Base-by-base conservation (phyloP, 2,888 invertebrate species). In the Elegia similella region DNA sequence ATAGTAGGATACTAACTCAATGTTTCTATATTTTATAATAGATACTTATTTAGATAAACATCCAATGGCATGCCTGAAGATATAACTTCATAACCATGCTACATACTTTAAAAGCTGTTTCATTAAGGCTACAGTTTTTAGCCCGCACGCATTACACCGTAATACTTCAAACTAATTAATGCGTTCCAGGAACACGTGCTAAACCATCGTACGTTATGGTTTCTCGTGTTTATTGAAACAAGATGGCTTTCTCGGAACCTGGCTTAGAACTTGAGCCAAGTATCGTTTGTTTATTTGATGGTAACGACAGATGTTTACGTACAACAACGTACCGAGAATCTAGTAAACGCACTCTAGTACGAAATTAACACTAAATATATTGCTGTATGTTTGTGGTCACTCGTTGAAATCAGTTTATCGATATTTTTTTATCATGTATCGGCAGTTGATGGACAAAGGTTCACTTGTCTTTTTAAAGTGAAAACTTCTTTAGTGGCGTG, bases 161-260 rank as follows among this genome's bases (percentile, higher is more conserved):
- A 46, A 50, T 46, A 23, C 32, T 13, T 7, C 32, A 50, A 50
- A 34, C 50, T 38, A 38, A 50, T 38, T 34, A 38, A 50, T 50
- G 17, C 17, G 16, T 50, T 50, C 50, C 16, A 12, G 34, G 50
- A 34, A 50, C 50, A 3, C 34, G 12, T 10, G 16, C 15, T 32
- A 34, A 34, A 34, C 6, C 12, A 15, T 50, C 10, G 32, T 32
- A 34, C 34, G 34, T 50, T 38, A 50, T 50, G 16, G 50, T 50
- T 50, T 50, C 50, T 50, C 16, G 16, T 50, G 50, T 50, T 50
- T 34, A 50, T 50, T 50, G 34, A 34, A 50, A 17, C 50, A 16
- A 34, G 16, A 12, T 38, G 7, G 38, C 38, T 15, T 50, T 50
- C 50, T 50, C 6, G 17, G 50, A 50, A 50, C 12, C n/a, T 50